Conservation (phyloP, 2,797 vertebrate species). For the Sorex maritimensis region DNA sequence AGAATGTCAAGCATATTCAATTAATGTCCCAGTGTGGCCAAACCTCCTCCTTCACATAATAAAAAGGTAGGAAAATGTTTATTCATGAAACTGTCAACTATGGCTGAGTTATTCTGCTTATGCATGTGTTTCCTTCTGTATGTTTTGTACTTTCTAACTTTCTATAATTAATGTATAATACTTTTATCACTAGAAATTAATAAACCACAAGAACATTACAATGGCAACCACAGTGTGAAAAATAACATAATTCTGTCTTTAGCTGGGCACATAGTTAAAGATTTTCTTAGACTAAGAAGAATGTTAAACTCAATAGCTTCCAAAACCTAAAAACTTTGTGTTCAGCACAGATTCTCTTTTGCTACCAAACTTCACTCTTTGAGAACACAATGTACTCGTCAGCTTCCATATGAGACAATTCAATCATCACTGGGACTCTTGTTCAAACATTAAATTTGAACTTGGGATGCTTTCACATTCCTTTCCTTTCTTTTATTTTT, state of each 20-base stretch:
- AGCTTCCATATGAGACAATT: not conserved
- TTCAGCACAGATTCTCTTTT: not conserved
- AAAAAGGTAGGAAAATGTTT: too few species aligned
- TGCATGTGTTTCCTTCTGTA: not conserved
- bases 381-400: not conserved
- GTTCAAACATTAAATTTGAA: not conserved
- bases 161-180: not conserved
- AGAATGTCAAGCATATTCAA: not conserved
- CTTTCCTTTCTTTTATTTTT: too few species aligned
- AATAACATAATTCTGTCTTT: not conserved
- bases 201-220: conserved; percentile 25
- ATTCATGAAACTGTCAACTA: not conserved
- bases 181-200: conserved; percentile 13
- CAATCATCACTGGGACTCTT: not conserved
- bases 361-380: not conserved
- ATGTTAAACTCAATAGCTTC: not conserved
- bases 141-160: conserved; percentile 19
- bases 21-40: too few species aligned
- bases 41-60: too few species aligned
- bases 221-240: not conserved
- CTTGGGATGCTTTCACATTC: not conserved
- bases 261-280: not conserved
- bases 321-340: not conserved
- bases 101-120: not conserved
- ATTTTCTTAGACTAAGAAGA: not conserved